phyloP scores from a whole-genome alignment of 1,140 invertebrate species.

The Chionoecetes opilio region DNA sequence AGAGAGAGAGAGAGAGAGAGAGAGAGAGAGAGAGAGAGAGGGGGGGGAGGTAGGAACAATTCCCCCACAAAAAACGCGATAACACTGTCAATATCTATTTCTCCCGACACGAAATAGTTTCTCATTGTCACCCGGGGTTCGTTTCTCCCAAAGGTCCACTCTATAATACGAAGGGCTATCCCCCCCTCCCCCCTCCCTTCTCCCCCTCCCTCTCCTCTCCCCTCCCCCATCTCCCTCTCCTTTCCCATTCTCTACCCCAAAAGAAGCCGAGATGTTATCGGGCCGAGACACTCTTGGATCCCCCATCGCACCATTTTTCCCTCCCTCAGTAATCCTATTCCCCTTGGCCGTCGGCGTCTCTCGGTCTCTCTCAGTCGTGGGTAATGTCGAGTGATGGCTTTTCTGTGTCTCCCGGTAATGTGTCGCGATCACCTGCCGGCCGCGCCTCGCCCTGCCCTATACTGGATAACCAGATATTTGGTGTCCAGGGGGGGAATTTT shows the following conservation, averaged over 20 bases:
- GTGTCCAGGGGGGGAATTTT: neutral
- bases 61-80: neutral
- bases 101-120: neutral
- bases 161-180: neutral
- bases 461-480: neutral
- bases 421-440: neutral
- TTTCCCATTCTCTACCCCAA: neutral
- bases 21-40: too few relatives aligned
- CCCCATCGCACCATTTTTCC: neutral
- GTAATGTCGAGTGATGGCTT: neutral
- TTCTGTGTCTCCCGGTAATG: neutral
- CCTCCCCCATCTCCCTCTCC: neutral
- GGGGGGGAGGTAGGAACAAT: too few relatives aligned
- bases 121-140: neutral
- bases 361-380: neutral
- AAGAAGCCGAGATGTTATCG: constrained; percentile 4
- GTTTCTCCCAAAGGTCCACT: neutral
- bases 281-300: neutral
- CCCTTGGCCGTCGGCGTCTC: neutral
- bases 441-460: neutral
- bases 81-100: neutral
- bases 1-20: constrained; percentile 27
- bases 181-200: neutral
- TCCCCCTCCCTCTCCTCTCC: too few relatives aligned
- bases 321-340: neutral